Percentiles rank a stretch among this genome's conserved stretches.
phyloP scores from a whole-genome alignment of 2,113 vertebrate genomes.

The Gymnogyps californianus region DNA sequence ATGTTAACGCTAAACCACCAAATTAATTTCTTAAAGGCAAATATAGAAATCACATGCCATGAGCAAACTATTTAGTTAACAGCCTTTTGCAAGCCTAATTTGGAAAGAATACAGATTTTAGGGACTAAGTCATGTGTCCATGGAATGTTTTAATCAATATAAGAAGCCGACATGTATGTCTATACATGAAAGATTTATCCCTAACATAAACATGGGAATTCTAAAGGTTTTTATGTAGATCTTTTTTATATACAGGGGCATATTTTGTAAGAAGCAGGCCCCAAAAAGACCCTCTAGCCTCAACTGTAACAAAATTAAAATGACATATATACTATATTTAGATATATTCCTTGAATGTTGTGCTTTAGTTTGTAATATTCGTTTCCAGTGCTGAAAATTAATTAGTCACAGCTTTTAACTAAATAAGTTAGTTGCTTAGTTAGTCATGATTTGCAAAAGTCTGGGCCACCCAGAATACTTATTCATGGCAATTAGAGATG shows the following conservation, averaged over 20 bases:
- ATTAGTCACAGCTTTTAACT: not conserved
- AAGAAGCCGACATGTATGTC: not conserved
- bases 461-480: not conserved
- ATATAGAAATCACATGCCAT: not conserved
- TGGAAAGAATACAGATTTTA: not conserved
- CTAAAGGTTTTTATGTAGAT: not conserved
- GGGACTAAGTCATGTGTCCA: not conserved
- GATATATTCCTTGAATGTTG: not conserved
- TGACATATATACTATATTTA: not conserved
- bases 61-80: not conserved
- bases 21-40: not conserved
- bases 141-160: not conserved
- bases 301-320: not conserved
- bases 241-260: not conserved
- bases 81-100: not conserved
- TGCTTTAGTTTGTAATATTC: not conserved
- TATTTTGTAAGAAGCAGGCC: not conserved
- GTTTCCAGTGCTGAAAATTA: not conserved
- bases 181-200: not conserved
- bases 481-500: not conserved
- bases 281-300: not conserved
- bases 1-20: not conserved
- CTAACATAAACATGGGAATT: not conserved
- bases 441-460: not conserved
- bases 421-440: not conserved